phyloP scores from a whole-genome alignment of 2,797 vertebrate genomes.

The Acomys russatus region DNA sequence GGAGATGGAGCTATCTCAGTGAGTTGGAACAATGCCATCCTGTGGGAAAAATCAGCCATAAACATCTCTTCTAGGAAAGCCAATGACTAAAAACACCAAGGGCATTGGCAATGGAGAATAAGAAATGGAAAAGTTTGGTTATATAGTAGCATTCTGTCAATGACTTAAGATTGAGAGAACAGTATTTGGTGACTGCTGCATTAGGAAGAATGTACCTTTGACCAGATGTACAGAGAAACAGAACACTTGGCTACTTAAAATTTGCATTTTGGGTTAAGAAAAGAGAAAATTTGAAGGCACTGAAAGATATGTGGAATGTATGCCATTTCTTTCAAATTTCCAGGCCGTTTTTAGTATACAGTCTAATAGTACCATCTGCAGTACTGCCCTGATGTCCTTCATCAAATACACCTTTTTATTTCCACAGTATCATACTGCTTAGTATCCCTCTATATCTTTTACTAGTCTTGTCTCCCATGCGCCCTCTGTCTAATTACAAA shows the following conservation, averaged over 20 bases:
- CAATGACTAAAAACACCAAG: background rate
- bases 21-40: background rate
- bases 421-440: background rate
- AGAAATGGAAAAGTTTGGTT: background rate
- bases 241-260: background rate
- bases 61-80: background rate
- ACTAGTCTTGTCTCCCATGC: background rate
- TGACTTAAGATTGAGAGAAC: background rate
- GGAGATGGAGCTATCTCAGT: background rate
- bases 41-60: background rate
- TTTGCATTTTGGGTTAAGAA: background rate
- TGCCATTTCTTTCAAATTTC: background rate
- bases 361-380: background rate
- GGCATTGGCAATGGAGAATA: background rate
- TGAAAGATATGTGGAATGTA: background rate
- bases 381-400: background rate
- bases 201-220: background rate
- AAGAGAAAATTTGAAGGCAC: background rate
- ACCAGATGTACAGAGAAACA: background rate
- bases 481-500: background rate
- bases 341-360: background rate
- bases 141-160: background rate
- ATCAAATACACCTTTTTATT: background rate
- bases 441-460: background rate
- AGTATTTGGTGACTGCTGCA: background rate